Evolutionary conservation across 2,888 invertebrate genomes (phyloP).

Genomic region (Encarsia formosa): DNA sequence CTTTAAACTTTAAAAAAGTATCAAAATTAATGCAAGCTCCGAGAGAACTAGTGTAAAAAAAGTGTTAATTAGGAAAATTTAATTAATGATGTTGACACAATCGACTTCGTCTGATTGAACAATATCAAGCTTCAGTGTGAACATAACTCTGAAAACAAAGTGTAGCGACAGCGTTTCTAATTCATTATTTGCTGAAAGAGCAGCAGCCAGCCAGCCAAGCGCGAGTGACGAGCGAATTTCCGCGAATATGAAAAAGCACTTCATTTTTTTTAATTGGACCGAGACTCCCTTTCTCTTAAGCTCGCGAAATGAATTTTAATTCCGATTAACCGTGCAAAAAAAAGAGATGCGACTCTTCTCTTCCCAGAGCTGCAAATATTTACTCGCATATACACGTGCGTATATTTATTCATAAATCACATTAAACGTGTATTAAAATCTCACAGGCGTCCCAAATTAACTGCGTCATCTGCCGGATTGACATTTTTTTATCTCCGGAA

Average conservation of each 20-base stretch:
- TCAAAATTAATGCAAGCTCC: too few relatives aligned
- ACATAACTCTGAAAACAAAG: too few relatives aligned
- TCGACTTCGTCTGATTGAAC: too few relatives aligned
- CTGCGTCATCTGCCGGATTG: constrained; percentile 31
- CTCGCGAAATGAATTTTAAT: constrained; percentile 36
- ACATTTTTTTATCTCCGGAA: constrained; percentile 8
- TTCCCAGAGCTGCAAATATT: constrained; percentile 27
- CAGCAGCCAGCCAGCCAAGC: constrained; percentile 2
- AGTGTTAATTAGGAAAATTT: too few relatives aligned
- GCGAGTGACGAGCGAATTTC: constrained; percentile 24
- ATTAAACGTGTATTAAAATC: constrained; percentile 20
- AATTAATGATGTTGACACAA: too few relatives aligned
- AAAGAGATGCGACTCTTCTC: neutral
- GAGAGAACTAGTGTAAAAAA: too few relatives aligned
- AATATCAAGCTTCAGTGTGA: too few relatives aligned
- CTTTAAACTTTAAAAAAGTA: too few relatives aligned
- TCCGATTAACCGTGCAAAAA: constrained; percentile 31
- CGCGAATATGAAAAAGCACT: constrained; percentile 47
- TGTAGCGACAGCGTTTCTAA: constrained; percentile 39
- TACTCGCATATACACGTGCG: constrained; percentile 15
- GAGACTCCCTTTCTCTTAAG: constrained; percentile 13
- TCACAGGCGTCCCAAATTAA: constrained; percentile 29
- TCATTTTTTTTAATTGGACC: constrained; percentile 45
- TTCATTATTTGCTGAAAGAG: constrained; percentile 41
- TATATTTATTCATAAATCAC: constrained; percentile 15